Evolutionary conservation across 2,888 invertebrate species (phyloP), one percentile per base, ranked within the genome.

Genomic region (Diogma glabrata): DNA sequence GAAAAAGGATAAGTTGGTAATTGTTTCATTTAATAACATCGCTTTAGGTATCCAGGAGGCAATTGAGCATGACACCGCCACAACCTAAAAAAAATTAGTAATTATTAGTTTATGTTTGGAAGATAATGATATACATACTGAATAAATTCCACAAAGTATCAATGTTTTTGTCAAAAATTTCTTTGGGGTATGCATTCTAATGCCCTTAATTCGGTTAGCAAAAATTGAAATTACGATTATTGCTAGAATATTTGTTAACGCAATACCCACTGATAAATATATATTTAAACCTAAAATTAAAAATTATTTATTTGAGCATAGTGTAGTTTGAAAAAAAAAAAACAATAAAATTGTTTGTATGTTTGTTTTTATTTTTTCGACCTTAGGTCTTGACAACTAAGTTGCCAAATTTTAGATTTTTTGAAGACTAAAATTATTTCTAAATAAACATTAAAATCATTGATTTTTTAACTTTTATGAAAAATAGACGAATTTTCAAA

Each of bases 1-100:
- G 38, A 66, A 63, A 52, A 69, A 69, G 46, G 63, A 62, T 53
- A 63, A 60, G 55, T 69, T 69, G 65, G 67, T 67, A 9, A 68
- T 60, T 1, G 69, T 67, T 54, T 67, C 63, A 52, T 65, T 67
- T 9, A 63, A 46, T n/a, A 69, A 59, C 64, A 67, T 63, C 36
- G 61, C 57, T 53, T 63, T 63, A 1, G 69, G 69, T 53, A 67
- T 54, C 22, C 67, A 51, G n/a, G 69, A 60, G 23, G 67, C 66
- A 2, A 61, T 55, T 45, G 65, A 26, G 0, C 67, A 68, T 3
- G 65, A 63, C 49, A 64, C 12, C 19, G 67, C 63, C 14, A 69
- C 63, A 5, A 67, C 38, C 49, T 49, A 19, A 5, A 36, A 36
- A 14, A n/a, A 19, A 14, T 36, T 28, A 10, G 22, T 43, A 23